A percentile compares a stretch with the other conserved stretches of the same genome.
These are phyloP conservation scores for Podilymbus podiceps DNA, from an alignment of 2,113 vertebrate genomes.

Conservation along the genomic window DNA sequence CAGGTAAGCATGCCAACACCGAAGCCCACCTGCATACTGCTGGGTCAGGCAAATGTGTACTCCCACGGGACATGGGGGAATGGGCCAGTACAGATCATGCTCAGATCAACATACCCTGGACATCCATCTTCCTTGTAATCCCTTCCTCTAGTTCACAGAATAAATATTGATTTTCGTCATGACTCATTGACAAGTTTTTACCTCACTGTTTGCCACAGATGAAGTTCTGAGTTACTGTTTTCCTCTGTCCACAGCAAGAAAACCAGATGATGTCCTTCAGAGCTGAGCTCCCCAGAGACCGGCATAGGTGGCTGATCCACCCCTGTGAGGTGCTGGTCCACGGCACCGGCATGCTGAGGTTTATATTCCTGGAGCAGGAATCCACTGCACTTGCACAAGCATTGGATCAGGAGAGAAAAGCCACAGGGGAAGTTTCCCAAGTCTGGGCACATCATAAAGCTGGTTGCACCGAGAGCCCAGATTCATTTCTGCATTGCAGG, in stretches of 20 bases:
- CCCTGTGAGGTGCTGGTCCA: background rate
- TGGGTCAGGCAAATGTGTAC: background rate
- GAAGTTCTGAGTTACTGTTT: background rate
- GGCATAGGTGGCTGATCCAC: accelerated
- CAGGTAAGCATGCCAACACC: background rate
- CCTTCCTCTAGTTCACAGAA: background rate
- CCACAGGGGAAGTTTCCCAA: background rate
- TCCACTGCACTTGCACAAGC: background rate
- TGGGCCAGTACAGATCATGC: accelerated
- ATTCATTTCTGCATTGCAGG: background rate
- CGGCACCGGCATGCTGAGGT: background rate
- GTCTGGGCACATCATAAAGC: background rate
- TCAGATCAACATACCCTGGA: background rate
- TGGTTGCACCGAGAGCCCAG: background rate
- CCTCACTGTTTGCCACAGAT: background rate
- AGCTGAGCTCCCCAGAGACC: background rate
- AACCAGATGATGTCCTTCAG: background rate
- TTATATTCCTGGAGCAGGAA: background rate
- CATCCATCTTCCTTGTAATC: background rate
- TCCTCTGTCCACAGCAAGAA: background rate
- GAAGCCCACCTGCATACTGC: background rate
- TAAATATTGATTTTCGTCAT: background rate
- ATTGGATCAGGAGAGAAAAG: background rate
- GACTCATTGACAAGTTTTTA: background rate
- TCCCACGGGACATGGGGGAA: background rate